phyloP scores from a whole-genome alignment of 2,888 invertebrate species.

The Morpho helenor region DNA sequence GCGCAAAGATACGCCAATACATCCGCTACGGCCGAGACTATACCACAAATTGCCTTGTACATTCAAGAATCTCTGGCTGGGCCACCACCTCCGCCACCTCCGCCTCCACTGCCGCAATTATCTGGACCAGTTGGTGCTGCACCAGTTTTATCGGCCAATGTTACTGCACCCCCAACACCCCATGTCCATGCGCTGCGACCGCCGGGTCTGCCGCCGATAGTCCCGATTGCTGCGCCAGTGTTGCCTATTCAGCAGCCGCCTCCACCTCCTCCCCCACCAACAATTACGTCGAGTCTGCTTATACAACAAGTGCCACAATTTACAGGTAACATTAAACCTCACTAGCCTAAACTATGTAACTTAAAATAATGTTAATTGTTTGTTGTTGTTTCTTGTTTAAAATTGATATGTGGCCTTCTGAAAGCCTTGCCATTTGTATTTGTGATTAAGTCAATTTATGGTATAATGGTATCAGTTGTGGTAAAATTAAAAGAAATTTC shows the following conservation, averaged over 20 bases:
- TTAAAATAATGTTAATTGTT: too few relatives aligned
- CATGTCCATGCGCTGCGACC: slow-evolving; percentile 12
- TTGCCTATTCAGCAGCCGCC: slow-evolving; percentile 33
- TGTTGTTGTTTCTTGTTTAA: too few relatives aligned
- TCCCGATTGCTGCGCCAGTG: slow-evolving; percentile 34
- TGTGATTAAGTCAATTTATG: too few relatives aligned
- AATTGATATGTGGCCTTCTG: too few relatives aligned
- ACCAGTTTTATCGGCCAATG: background rate
- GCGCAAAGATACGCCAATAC: slow-evolving; percentile 50
- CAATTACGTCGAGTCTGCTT: slow-evolving; percentile 12
- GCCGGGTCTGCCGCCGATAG: background rate
- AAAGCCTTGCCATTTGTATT: too few relatives aligned
- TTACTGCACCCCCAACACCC: background rate
- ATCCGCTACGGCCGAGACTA: slow-evolving; percentile 34
- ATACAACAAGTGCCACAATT: slow-evolving; percentile 26
- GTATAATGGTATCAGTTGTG: too few relatives aligned
- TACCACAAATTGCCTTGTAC: slow-evolving; percentile 36
- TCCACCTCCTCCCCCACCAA: slow-evolving; percentile 30
- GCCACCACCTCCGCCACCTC: slow-evolving; percentile 38
- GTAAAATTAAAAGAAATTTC: too few relatives aligned
- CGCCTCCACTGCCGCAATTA: slow-evolving; percentile 36
- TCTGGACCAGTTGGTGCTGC: slow-evolving; percentile 14
- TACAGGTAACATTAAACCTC: slow-evolving; percentile 32
- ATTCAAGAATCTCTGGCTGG: slow-evolving; percentile 31
- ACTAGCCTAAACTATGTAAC: too few relatives aligned